Conservation (phyloP, 2,888 invertebrate species). For the Acanthopleura granulata region DNA sequence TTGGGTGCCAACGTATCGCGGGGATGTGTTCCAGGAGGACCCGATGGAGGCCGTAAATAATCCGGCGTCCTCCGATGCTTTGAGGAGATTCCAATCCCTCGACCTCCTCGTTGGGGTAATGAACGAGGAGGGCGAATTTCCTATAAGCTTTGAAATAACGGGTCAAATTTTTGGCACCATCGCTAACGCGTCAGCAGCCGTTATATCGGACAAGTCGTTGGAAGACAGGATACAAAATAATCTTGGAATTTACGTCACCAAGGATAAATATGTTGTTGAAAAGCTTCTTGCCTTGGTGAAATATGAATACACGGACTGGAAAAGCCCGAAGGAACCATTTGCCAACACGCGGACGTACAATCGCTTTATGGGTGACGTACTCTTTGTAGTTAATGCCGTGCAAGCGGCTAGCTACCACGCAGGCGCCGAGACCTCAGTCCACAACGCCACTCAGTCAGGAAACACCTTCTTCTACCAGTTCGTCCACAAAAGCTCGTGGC, state of each 20-base stretch:
- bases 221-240: background rate
- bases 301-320: background rate
- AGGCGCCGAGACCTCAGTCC: background rate
- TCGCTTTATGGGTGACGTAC: background rate
- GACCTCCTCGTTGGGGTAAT: background rate
- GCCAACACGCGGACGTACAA: background rate
- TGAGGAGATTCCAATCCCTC: background rate
- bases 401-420: background rate
- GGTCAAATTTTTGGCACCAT: background rate
- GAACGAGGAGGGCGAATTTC: background rate
- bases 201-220: background rate
- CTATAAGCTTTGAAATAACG: background rate
- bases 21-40: background rate
- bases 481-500: background rate
- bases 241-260: background rate
- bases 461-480: background rate
- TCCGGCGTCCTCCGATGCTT: background rate
- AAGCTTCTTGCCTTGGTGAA: background rate
- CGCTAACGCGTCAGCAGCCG: background rate
- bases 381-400: background rate
- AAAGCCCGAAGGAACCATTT: background rate
- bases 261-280: background rate
- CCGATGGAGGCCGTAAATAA: background rate
- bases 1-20: background rate
- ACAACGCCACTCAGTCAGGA: background rate